Conservation (phyloP, 2,888 invertebrate species). For the Pammene aurita region DNA sequence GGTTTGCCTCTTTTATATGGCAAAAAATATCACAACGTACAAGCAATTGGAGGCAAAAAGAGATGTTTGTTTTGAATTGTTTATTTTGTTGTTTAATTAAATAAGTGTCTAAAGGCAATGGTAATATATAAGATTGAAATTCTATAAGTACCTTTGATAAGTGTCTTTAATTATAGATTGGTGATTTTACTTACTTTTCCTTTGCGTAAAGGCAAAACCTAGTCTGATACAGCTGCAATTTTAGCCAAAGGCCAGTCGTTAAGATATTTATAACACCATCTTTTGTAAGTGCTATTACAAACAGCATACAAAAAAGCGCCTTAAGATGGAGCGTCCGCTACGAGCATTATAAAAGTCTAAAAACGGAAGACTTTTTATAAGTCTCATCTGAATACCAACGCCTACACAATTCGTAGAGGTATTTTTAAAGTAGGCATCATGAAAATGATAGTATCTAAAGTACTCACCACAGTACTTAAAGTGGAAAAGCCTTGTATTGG, state of each 20-base stretch:
- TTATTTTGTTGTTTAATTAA: too few species aligned
- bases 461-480: neutral
- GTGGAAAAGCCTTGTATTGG: neutral
- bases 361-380: neutral
- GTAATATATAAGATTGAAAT: too few species aligned
- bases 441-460: neutral
- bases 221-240: neutral
- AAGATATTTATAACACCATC: slow-evolving; percentile 4
- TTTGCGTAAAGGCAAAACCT: neutral
- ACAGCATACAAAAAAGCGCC: neutral
- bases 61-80: too few species aligned
- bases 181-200: neutral
- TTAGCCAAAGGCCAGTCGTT: neutral
- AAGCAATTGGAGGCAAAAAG: too few species aligned
- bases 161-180: too few species aligned
- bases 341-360: neutral
- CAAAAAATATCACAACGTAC: too few species aligned
- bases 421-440: too few species aligned
- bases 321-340: neutral
- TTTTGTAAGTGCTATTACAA: slow-evolving; percentile 11
- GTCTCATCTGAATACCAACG: neutral
- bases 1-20: too few species aligned
- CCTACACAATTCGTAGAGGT: too few species aligned
- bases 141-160: too few species aligned
- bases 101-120: too few species aligned